Evolutionary conservation across 2,797 vertebrate genomes (phyloP).

Genomic region (Bradypodion ventrale): DNA sequence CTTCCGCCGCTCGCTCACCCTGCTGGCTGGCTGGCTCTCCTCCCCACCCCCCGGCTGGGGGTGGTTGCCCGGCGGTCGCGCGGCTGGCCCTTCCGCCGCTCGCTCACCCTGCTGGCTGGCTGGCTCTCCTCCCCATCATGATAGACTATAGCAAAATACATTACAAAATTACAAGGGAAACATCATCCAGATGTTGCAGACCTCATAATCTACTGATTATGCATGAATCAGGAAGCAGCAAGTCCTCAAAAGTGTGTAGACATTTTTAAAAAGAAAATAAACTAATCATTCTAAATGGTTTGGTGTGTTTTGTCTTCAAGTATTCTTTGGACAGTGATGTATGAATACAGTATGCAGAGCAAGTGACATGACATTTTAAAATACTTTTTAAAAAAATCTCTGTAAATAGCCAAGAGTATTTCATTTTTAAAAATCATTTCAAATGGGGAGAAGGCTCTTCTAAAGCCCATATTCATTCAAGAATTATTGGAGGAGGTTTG

Average conservation of each 20-base stretch:
- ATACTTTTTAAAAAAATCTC: neutral
- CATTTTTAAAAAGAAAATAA: neutral
- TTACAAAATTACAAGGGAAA: no score
- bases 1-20: no score
- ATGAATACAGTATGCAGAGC: neutral
- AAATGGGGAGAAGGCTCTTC: no score
- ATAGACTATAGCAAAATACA: no score
- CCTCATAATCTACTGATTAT: neutral
- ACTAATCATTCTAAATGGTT: neutral
- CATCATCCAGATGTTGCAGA: no score
- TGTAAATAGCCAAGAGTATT: neutral
- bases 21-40: no score
- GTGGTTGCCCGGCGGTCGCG: no score
- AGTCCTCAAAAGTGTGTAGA: neutral
- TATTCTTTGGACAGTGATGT: neutral
- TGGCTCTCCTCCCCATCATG: no score
- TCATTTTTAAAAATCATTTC: neutral
- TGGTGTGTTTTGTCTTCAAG: neutral
- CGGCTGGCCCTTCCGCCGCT: no score
- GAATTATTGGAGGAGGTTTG: neutral
- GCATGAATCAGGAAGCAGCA: neutral
- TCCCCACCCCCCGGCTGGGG: no score
- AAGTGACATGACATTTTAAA: neutral
- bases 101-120: no score
- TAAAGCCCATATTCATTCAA: neutral